phyloP scores from a whole-genome alignment of 2,113 vertebrate species.

The Echinops telfairi region DNA sequence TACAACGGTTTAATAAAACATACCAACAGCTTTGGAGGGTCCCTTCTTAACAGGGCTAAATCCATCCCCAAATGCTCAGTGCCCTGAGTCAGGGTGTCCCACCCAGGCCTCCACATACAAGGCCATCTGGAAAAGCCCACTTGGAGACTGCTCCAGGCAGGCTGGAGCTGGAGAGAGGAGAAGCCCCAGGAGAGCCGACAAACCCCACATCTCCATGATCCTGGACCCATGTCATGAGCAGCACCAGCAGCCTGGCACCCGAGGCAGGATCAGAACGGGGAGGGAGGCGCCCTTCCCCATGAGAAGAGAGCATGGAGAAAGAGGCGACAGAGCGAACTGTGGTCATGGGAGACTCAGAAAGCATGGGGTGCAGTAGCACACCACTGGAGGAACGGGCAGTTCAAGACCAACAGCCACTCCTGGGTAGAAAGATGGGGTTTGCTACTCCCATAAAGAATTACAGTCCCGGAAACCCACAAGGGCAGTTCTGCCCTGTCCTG shows the following conservation, averaged over 20 bases:
- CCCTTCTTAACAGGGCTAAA: neutral
- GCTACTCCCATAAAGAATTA: too few relatives aligned
- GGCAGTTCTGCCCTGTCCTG: too few relatives aligned
- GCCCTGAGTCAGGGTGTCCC: neutral
- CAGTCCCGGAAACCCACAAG: too few relatives aligned
- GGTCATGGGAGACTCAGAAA: neutral
- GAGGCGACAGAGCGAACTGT: neutral
- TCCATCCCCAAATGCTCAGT: neutral
- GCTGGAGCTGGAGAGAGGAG: neutral
- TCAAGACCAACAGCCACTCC: too few relatives aligned
- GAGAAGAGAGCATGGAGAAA: neutral
- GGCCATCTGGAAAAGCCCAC: neutral
- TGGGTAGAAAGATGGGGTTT: too few relatives aligned
- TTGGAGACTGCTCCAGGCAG: neutral
- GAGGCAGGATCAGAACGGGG: neutral
- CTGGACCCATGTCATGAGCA: neutral
- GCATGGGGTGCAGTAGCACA: neutral
- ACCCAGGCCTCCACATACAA: neutral
- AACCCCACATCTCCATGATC: neutral
- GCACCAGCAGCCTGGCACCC: neutral
- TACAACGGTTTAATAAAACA: neutral
- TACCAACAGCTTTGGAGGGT: neutral
- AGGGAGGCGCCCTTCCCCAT: neutral
- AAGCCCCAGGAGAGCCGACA: neutral
- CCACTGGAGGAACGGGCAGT: neutral